Conservation (phyloP, 1,140 invertebrate species). For the Drosophila kikkawai region DNA sequence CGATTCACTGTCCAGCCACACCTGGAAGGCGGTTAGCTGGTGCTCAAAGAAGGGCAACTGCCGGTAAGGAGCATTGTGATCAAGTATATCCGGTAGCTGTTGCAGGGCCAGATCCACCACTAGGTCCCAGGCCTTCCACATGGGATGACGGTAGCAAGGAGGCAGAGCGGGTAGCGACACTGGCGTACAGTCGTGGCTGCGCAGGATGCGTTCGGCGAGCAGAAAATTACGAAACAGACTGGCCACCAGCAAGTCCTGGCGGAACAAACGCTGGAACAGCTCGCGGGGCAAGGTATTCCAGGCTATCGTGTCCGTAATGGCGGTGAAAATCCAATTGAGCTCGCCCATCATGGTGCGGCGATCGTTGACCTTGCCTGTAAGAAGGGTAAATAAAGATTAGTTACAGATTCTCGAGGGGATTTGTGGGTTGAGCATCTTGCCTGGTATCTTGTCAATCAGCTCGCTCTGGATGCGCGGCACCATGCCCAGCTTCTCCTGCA, state of each 20-base stretch:
- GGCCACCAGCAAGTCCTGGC: slow-evolving; percentile 98
- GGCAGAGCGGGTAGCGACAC: slow-evolving; percentile 96
- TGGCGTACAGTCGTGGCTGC: slow-evolving; percentile 98
- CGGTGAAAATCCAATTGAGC: slow-evolving; percentile 99
- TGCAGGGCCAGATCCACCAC: slow-evolving; percentile 96
- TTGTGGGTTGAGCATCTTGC: neutral
- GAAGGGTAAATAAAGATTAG: neutral
- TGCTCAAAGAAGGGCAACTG: slow-evolving; percentile 98
- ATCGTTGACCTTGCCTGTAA: slow-evolving; percentile 94
- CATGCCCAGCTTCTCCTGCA: slow-evolving; percentile 92
- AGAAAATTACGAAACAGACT: slow-evolving; percentile 99
- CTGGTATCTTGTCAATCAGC: slow-evolving; percentile 96
- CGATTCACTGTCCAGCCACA: slow-evolving; percentile 94
- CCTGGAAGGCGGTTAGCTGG: slow-evolving; percentile 99
- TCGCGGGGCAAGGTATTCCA: slow-evolving; percentile 98
- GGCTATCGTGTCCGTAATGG: slow-evolving; percentile 99
- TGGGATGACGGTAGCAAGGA: slow-evolving; percentile 94
- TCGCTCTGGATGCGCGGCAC: slow-evolving; percentile 93
- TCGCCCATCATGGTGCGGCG: slow-evolving; percentile 98
- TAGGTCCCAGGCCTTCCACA: slow-evolving; percentile 99
- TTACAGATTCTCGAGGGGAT: too few relatives aligned
- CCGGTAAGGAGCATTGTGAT: slow-evolving; percentile 88
- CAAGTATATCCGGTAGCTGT: slow-evolving; percentile 93
- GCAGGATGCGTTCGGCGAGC: slow-evolving; percentile 97
- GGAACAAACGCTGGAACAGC: slow-evolving; percentile 98